Conservation (phyloP, 2,888 invertebrate genomes). For the Athalia cordata region DNA sequence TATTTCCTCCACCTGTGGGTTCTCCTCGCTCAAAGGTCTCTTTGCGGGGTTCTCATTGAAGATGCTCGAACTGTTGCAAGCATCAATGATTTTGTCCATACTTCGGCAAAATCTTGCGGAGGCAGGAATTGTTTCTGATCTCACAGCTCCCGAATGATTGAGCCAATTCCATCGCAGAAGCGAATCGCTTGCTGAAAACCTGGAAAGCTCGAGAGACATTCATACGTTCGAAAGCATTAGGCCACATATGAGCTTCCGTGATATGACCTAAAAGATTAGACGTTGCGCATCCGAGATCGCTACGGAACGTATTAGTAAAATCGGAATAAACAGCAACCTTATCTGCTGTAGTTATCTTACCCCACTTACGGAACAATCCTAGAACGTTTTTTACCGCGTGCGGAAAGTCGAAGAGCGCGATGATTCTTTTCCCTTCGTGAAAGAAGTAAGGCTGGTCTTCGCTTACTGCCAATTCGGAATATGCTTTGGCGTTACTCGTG, state of each 20-base stretch:
- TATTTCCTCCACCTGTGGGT: neutral
- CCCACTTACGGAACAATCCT: neutral
- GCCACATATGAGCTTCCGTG: neutral
- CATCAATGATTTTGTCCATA: neutral
- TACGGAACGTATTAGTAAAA: neutral
- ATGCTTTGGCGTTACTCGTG: neutral
- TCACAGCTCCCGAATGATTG: neutral
- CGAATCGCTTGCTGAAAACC: slow-evolving; percentile 7
- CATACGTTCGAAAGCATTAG: neutral
- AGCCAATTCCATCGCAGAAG: neutral
- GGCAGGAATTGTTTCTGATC: neutral
- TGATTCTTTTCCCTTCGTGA: neutral
- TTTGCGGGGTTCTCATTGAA: slow-evolving; percentile 1
- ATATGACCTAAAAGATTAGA: neutral
- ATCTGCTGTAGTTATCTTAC: neutral
- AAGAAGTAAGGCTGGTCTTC: neutral
- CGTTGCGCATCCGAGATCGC: neutral
- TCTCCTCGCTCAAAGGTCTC: neutral
- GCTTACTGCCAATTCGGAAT: neutral
- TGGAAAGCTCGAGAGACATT: neutral
- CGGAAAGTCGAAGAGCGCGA: neutral
- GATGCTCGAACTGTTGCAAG: neutral
- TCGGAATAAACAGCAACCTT: neutral
- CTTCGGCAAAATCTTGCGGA: neutral
- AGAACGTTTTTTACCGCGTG: neutral